Percentiles rank a stretch among this genome's conserved stretches.
Evolutionary conservation across 2,113 vertebrate genomes (phyloP).

Genomic region (Centropristis striata): DNA sequence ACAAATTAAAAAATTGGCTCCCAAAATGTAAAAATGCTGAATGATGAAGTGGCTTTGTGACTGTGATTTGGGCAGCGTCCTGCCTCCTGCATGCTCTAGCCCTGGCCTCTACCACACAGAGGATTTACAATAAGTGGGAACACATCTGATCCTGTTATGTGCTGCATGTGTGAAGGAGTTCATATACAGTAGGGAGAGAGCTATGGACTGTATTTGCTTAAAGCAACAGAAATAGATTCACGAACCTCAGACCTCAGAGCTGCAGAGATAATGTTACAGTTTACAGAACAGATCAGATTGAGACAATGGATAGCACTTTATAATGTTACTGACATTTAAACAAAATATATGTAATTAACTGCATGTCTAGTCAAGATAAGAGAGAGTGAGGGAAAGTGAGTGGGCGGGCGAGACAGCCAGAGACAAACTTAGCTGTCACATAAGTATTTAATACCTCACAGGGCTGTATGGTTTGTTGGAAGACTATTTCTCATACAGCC

Average conservation of each 20-base stretch:
- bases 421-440: slow-evolving; percentile 19
- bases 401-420: slow-evolving; percentile 2
- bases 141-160: no score
- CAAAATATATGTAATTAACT: slow-evolving; percentile 43
- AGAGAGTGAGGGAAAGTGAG: neutral
- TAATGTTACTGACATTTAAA: slow-evolving; percentile 55
- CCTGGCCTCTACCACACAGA: no score
- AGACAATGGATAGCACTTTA: neutral
- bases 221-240: slow-evolving; percentile 7
- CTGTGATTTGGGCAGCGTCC: no score
- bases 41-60: no score
- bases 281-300: slow-evolving; percentile 43
- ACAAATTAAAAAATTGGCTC: no score
- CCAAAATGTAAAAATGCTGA: no score
- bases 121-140: no score
- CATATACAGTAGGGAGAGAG: no score
- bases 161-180: no score
- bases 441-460: slow-evolving; percentile 14
- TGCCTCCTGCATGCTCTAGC: no score
- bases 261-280: neutral
- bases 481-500: slow-evolving; percentile 15
- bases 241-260: neutral
- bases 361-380: slow-evolving; percentile 19
- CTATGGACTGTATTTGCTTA: neutral
- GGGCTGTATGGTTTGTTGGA: slow-evolving; percentile 14